A percentile compares a stretch with the other conserved stretches of the same genome.
Evolutionary conservation across 2,113 vertebrate genomes (phyloP).

Genomic region (Scortum barcoo): DNA sequence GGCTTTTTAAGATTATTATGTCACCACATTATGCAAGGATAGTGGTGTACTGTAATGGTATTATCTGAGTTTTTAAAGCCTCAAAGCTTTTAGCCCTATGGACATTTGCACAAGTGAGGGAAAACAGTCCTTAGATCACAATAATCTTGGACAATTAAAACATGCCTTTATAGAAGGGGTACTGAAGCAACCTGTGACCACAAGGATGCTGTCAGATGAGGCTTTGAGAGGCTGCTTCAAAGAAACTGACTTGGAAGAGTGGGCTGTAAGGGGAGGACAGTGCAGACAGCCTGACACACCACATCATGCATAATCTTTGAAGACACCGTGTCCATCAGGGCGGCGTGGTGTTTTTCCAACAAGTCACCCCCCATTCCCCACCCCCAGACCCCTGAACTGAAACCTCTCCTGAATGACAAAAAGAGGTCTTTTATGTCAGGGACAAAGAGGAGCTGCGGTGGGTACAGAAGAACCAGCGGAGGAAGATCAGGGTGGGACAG

Average conservation of each 20-base stretch:
- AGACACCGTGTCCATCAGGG: constrained; percentile 13
- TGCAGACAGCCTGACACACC: constrained; percentile 52
- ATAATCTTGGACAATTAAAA: not conserved
- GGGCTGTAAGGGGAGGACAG: constrained; percentile 27
- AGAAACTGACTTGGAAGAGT: constrained; percentile 14
- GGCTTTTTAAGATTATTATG: constrained; percentile 25
- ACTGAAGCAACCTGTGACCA: constrained; percentile 17
- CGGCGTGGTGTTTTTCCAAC: constrained; percentile 24
- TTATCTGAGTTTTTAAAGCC: constrained; percentile 9
- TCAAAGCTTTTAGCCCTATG: not conserved
- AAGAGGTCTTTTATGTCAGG: constrained; percentile 39
- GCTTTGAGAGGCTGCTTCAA: constrained; percentile 30
- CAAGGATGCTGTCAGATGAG: constrained; percentile 24
- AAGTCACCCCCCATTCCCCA: constrained; percentile 15
- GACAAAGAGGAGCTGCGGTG: constrained; percentile 28
- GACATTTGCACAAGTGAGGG: not conserved
- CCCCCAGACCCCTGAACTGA: constrained; percentile 42
- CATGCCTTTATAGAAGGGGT: not conserved
- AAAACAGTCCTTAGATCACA: not conserved
- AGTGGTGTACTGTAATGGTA: not conserved
- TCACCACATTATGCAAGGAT: constrained; percentile 18
- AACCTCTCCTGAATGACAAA: constrained; percentile 38
- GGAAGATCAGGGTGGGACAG: constrained; percentile 32
- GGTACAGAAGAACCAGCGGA: constrained; percentile 3
- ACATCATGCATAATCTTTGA: constrained; percentile 56